Conservation (phyloP, 53 echinoderm and acorn worm species). For the Luidia sarsii region DNA sequence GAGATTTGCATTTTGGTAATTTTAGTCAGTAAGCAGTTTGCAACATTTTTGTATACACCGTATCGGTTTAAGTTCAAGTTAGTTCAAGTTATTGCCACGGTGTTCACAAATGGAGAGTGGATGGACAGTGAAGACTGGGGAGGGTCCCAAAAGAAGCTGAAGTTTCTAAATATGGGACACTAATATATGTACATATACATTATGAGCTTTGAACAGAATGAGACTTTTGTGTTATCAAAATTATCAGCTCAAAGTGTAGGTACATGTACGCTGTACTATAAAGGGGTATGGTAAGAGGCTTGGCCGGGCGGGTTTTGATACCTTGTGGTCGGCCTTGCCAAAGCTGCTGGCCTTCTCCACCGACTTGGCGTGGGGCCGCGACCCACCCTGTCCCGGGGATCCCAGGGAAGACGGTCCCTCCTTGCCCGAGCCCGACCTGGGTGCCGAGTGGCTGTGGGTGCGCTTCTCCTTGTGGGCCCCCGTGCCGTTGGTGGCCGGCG, state of each 20-base stretch:
- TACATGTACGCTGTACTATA: no score
- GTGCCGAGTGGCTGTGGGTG: constrained; percentile 48
- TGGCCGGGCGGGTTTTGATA: constrained; percentile 8
- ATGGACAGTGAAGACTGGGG: no score
- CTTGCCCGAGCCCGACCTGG: constrained; percentile 8
- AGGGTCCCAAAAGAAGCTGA: no score
- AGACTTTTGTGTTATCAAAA: not conserved
- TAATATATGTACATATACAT: no score
- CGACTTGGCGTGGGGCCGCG: constrained; percentile 33
- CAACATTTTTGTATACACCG: no score
- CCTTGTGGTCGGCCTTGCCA: constrained; percentile 68
- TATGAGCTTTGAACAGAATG: no score
- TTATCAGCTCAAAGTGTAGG: not conserved
- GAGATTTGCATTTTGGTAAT: no score
- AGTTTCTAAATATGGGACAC: no score
- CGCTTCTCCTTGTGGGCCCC: constrained; percentile 62
- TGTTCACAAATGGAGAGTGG: no score
- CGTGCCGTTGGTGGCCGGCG: constrained; percentile 30
- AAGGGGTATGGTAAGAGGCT: not conserved
- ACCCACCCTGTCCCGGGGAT: not conserved
- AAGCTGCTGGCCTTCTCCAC: constrained; percentile 66
- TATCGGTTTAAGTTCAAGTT: no score
- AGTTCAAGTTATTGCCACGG: no score
- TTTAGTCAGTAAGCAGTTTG: no score
- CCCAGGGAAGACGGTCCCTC: constrained; percentile 49